phyloP scores from a whole-genome alignment of 2,888 invertebrate genomes.

The Tachina grossa region DNA sequence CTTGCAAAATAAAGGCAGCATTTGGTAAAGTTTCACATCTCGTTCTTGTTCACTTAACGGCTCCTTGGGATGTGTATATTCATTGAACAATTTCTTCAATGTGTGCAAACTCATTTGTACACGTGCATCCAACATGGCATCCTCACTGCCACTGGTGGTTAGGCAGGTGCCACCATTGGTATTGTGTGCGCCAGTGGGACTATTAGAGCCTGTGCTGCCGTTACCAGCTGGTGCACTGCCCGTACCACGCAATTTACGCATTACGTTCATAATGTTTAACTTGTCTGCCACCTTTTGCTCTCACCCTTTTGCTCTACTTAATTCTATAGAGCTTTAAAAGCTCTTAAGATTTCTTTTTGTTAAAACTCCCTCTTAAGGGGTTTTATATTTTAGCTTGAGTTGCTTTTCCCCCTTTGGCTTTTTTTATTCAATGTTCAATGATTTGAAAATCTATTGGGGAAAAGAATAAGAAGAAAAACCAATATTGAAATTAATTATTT shows the following conservation, averaged over 20 bases:
- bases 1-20: conserved; percentile 99
- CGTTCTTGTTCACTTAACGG: conserved; percentile 91
- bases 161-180: conserved; percentile 83
- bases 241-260: conserved; percentile 91
- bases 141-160: conserved; percentile 61
- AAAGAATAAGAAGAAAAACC: conserved; percentile 16
- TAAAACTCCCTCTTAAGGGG: conserved; percentile 51
- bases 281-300: background rate
- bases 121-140: conserved; percentile 86
- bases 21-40: conserved; percentile 97
- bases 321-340: conserved; percentile 63
- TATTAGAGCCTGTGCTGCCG: conserved; percentile 83
- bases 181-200: conserved; percentile 78
- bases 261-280: conserved; percentile 90
- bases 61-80: conserved; percentile 95
- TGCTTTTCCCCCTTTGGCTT: background rate
- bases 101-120: conserved; percentile 97
- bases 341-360: conserved; percentile 40
- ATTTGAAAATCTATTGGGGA: conserved; percentile 54
- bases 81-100: conserved; percentile 96
- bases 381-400: conserved; percentile 25
- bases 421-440: conserved; percentile 40
- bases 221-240: conserved; percentile 78
- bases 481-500: conserved; percentile 47
- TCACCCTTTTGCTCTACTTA: background rate